Evolutionary conservation across 1,140 invertebrate genomes (phyloP).

Genomic region (Sogatella furcifera): DNA sequence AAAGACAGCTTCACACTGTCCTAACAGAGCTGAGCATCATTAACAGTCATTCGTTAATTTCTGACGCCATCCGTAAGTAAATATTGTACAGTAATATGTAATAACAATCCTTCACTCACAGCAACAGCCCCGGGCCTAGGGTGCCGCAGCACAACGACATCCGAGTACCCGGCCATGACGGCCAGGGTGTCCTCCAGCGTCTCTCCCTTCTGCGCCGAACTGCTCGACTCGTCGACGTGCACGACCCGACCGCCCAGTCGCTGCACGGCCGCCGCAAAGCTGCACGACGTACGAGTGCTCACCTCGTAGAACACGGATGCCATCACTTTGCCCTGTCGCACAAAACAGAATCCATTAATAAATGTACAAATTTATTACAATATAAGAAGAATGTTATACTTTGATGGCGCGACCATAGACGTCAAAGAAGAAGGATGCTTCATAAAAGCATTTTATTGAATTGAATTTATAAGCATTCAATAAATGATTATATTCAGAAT

Average conservation of each 20-base stretch:
- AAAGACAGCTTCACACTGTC: too few relatives aligned
- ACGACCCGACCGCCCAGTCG: conserved; percentile 86
- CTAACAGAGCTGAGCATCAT: too few relatives aligned
- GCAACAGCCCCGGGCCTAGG: conserved; percentile 82
- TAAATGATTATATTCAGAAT: too few relatives aligned
- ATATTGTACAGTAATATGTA: too few relatives aligned
- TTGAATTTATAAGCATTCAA: too few relatives aligned
- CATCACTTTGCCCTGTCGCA: conserved; percentile 78
- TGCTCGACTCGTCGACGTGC: conserved; percentile 76
- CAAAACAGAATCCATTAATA: conserved; percentile 13
- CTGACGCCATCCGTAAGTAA: too few relatives aligned
- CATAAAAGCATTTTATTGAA: too few relatives aligned
- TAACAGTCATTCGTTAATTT: too few relatives aligned
- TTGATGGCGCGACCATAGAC: too few relatives aligned
- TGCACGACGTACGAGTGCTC: conserved; percentile 90
- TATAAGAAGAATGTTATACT: too few relatives aligned
- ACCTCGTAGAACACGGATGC: conserved; percentile 96
- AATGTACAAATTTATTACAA: too few relatives aligned
- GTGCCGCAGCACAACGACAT: conserved; percentile 90
- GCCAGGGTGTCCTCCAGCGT: conserved; percentile 80
- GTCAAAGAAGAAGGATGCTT: too few relatives aligned
- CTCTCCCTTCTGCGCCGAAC: conserved; percentile 95
- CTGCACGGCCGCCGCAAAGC: conserved; percentile 93
- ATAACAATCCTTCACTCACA: conserved; percentile 48
- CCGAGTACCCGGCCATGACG: conserved; percentile 77